phyloP scores from a whole-genome alignment of 2,888 invertebrate genomes.

The Cryptophagus acutangulus region DNA sequence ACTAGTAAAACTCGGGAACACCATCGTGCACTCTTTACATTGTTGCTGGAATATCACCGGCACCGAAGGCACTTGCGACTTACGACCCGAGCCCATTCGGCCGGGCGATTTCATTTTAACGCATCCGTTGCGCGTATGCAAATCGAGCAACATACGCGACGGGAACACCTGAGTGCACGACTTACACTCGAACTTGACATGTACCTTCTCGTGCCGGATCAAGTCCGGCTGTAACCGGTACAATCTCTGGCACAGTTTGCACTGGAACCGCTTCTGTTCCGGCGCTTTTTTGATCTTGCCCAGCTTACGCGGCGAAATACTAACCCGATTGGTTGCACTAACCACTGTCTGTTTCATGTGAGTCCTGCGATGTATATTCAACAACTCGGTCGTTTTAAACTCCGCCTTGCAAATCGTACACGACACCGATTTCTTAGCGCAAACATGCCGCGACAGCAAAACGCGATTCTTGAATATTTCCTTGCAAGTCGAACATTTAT shows the following conservation, averaged over 20 bases:
- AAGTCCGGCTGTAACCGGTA: conserved; percentile 29
- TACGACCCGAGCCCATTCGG: too few species aligned
- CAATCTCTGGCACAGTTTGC: conserved; percentile 35
- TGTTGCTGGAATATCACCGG: too few species aligned
- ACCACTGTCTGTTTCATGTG: conserved; percentile 39
- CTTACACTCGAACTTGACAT: conserved; percentile 37
- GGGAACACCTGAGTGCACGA: conserved; percentile 36
- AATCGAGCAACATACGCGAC: conserved; percentile 39
- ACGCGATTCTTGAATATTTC: conserved; percentile 39
- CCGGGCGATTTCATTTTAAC: too few species aligned
- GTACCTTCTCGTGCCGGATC: conserved; percentile 25
- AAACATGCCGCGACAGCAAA: conserved; percentile 37
- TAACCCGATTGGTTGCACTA: conserved; percentile 30
- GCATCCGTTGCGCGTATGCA: conserved; percentile 39
- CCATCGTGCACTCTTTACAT: too few species aligned
- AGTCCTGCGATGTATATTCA: conserved; percentile 36
- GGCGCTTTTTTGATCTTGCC: conserved; percentile 29
- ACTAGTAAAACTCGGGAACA: too few species aligned
- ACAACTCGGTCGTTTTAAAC: conserved; percentile 29
- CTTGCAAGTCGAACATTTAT: conserved; percentile 39
- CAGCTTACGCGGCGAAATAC: conserved; percentile 36
- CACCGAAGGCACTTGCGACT: too few species aligned
- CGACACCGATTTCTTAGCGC: conserved; percentile 21
- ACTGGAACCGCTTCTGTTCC: conserved; percentile 29
- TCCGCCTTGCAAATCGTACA: conserved; percentile 38